Evolutionary conservation across 2,888 invertebrate species (phyloP).

Genomic region (Timandra comae): DNA sequence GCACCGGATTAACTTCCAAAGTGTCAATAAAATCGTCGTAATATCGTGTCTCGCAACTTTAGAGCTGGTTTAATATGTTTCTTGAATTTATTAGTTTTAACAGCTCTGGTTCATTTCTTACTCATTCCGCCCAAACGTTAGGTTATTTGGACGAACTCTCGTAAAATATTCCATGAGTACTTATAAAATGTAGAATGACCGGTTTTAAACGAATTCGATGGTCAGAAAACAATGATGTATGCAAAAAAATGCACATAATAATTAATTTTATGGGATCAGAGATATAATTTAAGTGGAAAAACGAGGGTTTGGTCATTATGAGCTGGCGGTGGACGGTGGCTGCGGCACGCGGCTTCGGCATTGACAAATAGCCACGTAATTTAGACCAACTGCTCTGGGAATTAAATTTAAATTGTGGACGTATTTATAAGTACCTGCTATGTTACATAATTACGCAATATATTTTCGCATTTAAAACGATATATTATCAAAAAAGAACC

Average conservation of each 20-base stretch:
- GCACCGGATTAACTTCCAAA: no score
- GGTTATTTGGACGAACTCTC: conserved; percentile 12
- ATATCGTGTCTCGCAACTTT: not conserved
- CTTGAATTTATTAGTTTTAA: no score
- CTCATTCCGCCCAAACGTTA: conserved; percentile 6
- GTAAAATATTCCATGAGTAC: no score
- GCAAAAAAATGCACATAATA: conserved; percentile 9
- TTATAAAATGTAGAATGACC: conserved; percentile 12
- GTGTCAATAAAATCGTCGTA: not conserved
- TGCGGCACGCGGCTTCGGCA: no score
- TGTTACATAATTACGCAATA: conserved; percentile 16
- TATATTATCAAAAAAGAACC: conserved; percentile 7
- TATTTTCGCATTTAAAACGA: conserved; percentile 24
- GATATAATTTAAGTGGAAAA: conserved; percentile 5
- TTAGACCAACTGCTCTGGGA: not conserved
- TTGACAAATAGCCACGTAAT: conserved; percentile 8
- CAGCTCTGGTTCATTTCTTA: not conserved
- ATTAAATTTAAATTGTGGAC: not conserved
- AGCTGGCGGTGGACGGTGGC: not conserved
- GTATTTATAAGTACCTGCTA: not conserved
- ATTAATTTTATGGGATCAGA: conserved; percentile 7
- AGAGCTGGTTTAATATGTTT: no score
- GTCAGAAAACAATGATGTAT: conserved; percentile 11
- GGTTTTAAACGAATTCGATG: conserved; percentile 7
- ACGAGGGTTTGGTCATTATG: not conserved